Evolutionary conservation across 2,797 vertebrate species (phyloP).

Genomic region (Mus spretus): DNA sequence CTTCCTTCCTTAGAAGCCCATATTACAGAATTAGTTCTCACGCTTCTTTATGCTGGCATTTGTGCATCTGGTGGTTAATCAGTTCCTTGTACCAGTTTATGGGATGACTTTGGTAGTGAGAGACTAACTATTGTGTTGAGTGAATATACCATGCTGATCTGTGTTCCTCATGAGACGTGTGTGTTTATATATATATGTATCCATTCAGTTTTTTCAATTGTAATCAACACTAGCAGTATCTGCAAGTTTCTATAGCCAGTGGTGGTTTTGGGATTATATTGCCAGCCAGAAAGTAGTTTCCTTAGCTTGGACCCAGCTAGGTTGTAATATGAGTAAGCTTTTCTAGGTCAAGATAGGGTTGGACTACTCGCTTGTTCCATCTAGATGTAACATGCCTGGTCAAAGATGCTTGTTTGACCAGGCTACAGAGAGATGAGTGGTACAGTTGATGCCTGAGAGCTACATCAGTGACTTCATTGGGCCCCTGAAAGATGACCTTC

Average conservation of each 20-base stretch:
- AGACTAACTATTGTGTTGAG: background rate
- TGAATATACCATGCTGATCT: background rate
- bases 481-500: background rate
- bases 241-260: background rate
- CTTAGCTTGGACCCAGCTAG: background rate
- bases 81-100: background rate
- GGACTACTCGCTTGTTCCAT: background rate
- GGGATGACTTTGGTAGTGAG: background rate
- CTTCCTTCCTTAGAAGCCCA: background rate
- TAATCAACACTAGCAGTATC: background rate
- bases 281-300: background rate
- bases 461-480: background rate
- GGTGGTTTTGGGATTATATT: background rate
- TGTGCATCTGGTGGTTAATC: background rate
- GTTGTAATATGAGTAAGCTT: background rate
- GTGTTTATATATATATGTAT: background rate
- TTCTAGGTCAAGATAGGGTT: background rate
- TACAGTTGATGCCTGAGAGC: background rate
- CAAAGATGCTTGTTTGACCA: background rate
- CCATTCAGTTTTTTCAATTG: background rate
- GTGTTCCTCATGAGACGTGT: background rate
- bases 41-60: background rate
- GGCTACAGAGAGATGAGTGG: background rate
- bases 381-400: background rate
- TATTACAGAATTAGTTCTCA: background rate